Evolutionary conservation across 2,797 vertebrate genomes (phyloP), one percentile per base, ranked within the genome.

Genomic region (Liparis tanakae): DNA sequence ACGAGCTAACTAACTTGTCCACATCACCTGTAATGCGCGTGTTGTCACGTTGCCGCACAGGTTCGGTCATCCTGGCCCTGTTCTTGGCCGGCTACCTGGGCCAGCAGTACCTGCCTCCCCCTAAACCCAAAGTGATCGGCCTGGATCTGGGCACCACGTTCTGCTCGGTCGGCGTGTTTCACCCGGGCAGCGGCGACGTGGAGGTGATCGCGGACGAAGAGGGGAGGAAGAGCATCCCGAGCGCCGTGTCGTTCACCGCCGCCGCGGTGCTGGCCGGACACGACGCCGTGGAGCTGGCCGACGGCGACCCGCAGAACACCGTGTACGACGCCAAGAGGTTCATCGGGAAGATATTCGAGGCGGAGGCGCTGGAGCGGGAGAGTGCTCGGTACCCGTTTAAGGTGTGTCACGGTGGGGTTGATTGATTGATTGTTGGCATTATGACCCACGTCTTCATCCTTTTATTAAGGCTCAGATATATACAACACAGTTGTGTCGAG

Each of bases 141-240:
- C 90, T 99, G 73, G 98, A 99, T 74, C 94, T 99, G 36, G 98
- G 98, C 18, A 99, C 98, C 2, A 99, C 98, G 0, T 99, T 98
- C 85, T 99, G 97, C 86, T 99, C 98, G 0, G 97, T 99, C 0
- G 98, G 95, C 0, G 97, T 98, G 10, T 99, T 99, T 89, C 97
- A 96, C 67, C 93, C 98, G 0, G 98, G 98, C 5, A 95, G 94
- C 0, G 98, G 98, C 17, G 93, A 96, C 0, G 96, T 99, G 68
- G 95, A 95, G 85, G 97, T 99, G 61, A 96, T 99, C 2, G 89
- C 83, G 0, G 98, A 99, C 36, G 92, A 95, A 70, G 89, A 92
- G 0, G 97, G 97, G 7, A 95, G 94, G 75, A 94, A 84, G 86
- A 98, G 96, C 92, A 94, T 99, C 84, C 98, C 98, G 0, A 99